Percentiles rank a stretch among this genome's conserved stretches.
Conservation (phyloP, 2,888 invertebrate species). For the Rhagonycha lutea region DNA sequence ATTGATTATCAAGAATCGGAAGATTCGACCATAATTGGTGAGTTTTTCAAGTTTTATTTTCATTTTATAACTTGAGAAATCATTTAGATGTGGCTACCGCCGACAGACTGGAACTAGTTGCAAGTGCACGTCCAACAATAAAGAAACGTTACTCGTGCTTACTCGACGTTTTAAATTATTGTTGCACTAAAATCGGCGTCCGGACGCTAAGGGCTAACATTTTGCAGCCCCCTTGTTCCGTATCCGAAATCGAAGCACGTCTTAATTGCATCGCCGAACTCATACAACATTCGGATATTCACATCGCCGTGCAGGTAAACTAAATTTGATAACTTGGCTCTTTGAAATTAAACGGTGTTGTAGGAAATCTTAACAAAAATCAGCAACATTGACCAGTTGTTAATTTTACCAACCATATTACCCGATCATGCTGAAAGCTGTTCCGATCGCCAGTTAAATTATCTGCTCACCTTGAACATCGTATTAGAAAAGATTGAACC, state of each 20-base stretch:
- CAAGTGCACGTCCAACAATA: slow-evolving; percentile 56
- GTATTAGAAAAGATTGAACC: slow-evolving; percentile 73
- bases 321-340: slow-evolving; percentile 1
- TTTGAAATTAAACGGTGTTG: slow-evolving; percentile 31
- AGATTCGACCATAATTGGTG: slow-evolving; percentile 83
- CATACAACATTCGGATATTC: slow-evolving; percentile 66
- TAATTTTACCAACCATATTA: slow-evolving; percentile 63
- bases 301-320: slow-evolving; percentile 51
- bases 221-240: slow-evolving; percentile 76
- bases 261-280: slow-evolving; percentile 79
- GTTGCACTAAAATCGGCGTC: slow-evolving; percentile 74
- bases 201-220: slow-evolving; percentile 80
- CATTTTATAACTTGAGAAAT: slow-evolving; percentile 22
- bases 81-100: slow-evolving; percentile 81
- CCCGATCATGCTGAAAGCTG: slow-evolving; percentile 56
- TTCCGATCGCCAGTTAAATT: slow-evolving; percentile 79
- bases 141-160: slow-evolving; percentile 60
- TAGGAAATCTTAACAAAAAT: slow-evolving; percentile 70
- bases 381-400: slow-evolving; percentile 77
- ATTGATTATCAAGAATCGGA: slow-evolving; percentile 82
- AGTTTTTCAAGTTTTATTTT: slow-evolving; percentile 14
- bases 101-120: slow-evolving; percentile 73
- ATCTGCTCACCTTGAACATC: slow-evolving; percentile 76
- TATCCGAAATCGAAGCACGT: slow-evolving; percentile 67
- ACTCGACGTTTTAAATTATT: slow-evolving; percentile 69